A percentile compares a stretch with the other conserved stretches of the same genome.
These are phyloP conservation scores for Laspeyria flexula DNA, from an alignment of 2,888 invertebrate genomes.

Conservation along the genomic window DNA sequence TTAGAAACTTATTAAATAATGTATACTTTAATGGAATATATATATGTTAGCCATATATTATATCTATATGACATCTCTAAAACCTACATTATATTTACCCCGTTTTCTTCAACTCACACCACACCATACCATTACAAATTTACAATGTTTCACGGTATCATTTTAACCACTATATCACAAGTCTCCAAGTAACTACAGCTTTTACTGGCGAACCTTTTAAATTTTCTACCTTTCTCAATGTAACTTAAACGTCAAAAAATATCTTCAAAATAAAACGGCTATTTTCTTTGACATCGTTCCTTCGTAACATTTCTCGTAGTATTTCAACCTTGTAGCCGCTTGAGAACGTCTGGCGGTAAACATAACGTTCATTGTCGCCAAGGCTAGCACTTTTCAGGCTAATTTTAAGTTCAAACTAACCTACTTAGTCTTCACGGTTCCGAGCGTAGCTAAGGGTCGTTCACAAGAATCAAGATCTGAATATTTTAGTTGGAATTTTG, in stretches of 20 bases:
- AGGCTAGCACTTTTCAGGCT: conserved; percentile 36
- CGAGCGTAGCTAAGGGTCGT: conserved; percentile 12
- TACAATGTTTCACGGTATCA: no score
- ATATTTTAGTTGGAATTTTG: neutral
- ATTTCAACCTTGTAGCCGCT: neutral
- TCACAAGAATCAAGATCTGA: conserved; percentile 5
- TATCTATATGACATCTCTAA: no score
- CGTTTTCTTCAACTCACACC: no score
- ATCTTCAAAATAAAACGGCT: neutral
- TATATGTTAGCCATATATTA: no score
- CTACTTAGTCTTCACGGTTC: conserved; percentile 42
- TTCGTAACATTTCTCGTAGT: neutral
- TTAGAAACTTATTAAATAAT: no score
- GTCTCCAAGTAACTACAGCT: no score
- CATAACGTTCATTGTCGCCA: conserved; percentile 35
- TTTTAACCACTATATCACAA: no score
- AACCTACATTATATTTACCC: no score
- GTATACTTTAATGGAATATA: no score
- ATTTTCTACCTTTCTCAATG: no score
- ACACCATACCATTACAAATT: no score
- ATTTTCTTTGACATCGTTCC: neutral
- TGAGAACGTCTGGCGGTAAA: conserved; percentile 14
- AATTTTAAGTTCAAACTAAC: conserved; percentile 53
- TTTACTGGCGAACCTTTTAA: no score
- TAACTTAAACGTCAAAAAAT: neutral